These are phyloP conservation scores for Aphodius sticticus DNA, from an alignment of 2,888 invertebrate species.

Conservation along the genomic window DNA sequence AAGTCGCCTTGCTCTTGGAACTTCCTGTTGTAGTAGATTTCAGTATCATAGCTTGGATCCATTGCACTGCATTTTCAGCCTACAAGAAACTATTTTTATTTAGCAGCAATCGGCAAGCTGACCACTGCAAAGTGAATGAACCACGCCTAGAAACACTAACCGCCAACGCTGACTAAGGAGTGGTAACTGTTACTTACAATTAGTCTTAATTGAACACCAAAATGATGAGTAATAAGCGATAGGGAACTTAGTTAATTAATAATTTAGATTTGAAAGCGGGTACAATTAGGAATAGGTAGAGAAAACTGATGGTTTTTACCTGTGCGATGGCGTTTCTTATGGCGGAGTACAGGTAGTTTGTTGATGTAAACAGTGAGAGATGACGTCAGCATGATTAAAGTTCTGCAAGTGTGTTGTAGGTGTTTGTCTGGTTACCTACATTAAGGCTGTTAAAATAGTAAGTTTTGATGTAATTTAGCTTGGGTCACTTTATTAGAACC, in stretches of 20 bases:
- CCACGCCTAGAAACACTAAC: slow-evolving; percentile 16
- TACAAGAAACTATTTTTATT: slow-evolving; percentile 24
- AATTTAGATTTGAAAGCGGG: slow-evolving; percentile 5
- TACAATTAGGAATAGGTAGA: not conserved
- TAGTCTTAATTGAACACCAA: slow-evolving; percentile 18
- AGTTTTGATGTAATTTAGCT: too few relatives aligned
- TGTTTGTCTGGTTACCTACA: slow-evolving; percentile 31
- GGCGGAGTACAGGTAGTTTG: slow-evolving; percentile 30
- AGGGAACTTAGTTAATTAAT: not conserved
- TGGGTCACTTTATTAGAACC: too few relatives aligned
- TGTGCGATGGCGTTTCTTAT: slow-evolving; percentile 26
- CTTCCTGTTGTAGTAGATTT: slow-evolving; percentile 12
- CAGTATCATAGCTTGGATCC: slow-evolving; percentile 1
- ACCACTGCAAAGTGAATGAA: slow-evolving; percentile 16
- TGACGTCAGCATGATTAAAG: slow-evolving; percentile 34
- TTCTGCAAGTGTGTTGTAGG: slow-evolving; percentile 28
- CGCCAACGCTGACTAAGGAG: slow-evolving; percentile 18
- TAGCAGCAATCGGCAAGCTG: slow-evolving; percentile 15
- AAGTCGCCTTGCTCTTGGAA: slow-evolving; percentile 53
- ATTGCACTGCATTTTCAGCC: slow-evolving; percentile 19
- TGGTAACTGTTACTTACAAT: slow-evolving; percentile 24
- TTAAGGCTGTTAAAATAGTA: not conserved
- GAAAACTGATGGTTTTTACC: slow-evolving; percentile 26
- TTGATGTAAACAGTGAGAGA: slow-evolving; percentile 31
- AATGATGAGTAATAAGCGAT: slow-evolving; percentile 9